Conservation (phyloP, 2,797 vertebrate genomes). For the Argya squamiceps region DNA sequence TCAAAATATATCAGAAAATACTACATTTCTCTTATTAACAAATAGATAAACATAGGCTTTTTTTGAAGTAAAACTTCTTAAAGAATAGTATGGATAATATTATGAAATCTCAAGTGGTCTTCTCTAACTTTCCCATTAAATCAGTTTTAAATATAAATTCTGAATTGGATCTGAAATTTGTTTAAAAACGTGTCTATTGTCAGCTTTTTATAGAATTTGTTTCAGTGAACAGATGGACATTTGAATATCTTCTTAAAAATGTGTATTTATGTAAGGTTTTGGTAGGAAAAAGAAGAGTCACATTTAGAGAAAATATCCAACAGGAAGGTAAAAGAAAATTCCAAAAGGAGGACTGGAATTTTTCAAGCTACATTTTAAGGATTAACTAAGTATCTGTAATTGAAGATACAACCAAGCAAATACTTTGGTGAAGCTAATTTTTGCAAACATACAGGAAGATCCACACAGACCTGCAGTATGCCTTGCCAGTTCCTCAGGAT, state of each 20-base stretch:
- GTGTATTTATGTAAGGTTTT: not conserved
- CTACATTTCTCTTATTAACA: not conserved
- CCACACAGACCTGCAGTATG: not conserved
- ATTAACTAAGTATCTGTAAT: not conserved
- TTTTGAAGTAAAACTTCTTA: not conserved
- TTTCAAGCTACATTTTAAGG: not conserved
- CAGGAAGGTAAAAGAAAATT: not conserved
- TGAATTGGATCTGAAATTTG: not conserved
- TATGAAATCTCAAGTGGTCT: not conserved
- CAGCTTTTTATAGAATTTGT: not conserved
- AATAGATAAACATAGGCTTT: not conserved
- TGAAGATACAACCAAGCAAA: not conserved
- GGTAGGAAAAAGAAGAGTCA: not conserved
- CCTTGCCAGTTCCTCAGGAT: not conserved
- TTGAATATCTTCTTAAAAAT: conserved; percentile 22
- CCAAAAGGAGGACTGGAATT: not conserved
- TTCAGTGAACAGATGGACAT: conserved; percentile 26
- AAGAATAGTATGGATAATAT: not conserved
- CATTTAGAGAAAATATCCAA: not conserved
- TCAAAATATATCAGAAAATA: not conserved
- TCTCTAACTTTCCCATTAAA: not conserved
- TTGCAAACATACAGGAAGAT: not conserved
- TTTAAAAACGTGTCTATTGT: not conserved
- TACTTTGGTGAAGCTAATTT: not conserved
- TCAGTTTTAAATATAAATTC: not conserved